Evolutionary conservation across 2,797 vertebrate genomes (phyloP), one percentile per base, ranked within the genome.

Genomic region (Sternotherus odoratus): DNA sequence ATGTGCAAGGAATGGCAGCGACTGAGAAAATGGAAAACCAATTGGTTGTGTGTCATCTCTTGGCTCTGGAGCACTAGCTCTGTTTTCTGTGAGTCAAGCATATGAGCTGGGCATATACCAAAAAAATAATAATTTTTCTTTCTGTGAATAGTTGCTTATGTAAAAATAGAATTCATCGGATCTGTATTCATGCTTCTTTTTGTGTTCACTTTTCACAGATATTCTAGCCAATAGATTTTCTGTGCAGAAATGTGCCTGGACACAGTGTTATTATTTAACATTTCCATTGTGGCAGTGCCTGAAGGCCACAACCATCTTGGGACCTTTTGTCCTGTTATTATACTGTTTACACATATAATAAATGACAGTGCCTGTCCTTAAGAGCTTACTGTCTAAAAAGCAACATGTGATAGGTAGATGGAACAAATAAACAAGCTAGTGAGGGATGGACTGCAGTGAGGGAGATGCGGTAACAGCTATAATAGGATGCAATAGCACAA

Each of bases 311-410:
- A 66, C 10, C 19, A 24, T 43, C 8, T 26, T 77, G n/a, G 51
- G 6, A 7, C 24, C 5, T 43, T 2, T 63, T 54, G 2, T 12
- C 7, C 36, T n/a, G 46, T n/a, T n/a, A n/a, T n/a, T 79, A 23
- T 8, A n/a, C 9, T 49, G 23, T 30, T 8, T 56, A n/a, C 77
- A 49, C 5, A 23, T 5, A 16, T 19, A 0, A 0, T 28, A n/a
- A 66, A 36, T 33, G 57, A 60, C 30, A 60, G 13, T 60, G 9
- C 4, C 63, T 12, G 46, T 21, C 91, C 46, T 46, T 66, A 60
- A 57, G 21, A 24, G 57, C 30, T 89, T 43, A 48, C 1, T 23
- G 3, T 77, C 82, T 57, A 83, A 74, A 2, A 48, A 24, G 8
- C 4, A 54, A 66, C 63, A 36, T 36, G 17, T 36, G 63, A 36